A percentile compares a stretch with the other conserved stretches of the same genome.
These are phyloP conservation scores for Malaclemys terrapin DNA, from an alignment of 2,113 vertebrate genomes.

Conservation along the genomic window DNA sequence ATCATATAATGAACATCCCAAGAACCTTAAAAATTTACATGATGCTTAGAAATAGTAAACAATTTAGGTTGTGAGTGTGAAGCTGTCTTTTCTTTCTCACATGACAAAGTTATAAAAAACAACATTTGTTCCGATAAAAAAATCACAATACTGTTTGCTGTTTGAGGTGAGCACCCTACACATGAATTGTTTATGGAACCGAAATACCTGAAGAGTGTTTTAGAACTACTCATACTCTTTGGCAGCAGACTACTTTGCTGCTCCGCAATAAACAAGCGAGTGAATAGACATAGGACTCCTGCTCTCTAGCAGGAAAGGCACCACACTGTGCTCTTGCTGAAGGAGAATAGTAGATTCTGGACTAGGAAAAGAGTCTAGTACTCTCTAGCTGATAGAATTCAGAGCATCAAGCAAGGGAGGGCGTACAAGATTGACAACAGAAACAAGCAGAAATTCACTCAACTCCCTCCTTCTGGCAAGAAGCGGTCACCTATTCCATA, in stretches of 20 bases:
- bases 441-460: not conserved
- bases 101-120: constrained; percentile 12
- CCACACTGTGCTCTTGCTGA: not conserved
- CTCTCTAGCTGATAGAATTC: not conserved
- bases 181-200: not conserved
- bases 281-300: not conserved
- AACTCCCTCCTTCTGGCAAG: not conserved
- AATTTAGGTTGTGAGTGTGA: not conserved
- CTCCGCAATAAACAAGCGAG: accelerated
- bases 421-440: accelerated
- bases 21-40: not conserved
- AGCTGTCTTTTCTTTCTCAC: not conserved
- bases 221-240: not conserved
- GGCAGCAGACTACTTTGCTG: not conserved
- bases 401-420: not conserved
- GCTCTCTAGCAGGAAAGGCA: not conserved
- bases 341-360: not conserved
- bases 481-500: accelerated
- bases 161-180: not conserved
- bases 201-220: not conserved
- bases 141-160: not conserved
- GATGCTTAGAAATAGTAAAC: not conserved
- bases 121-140: not conserved
- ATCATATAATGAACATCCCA: not conserved
- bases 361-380: accelerated